Conservation (phyloP, 2,113 vertebrate genomes). For the Tragelaphus buxtoni region DNA sequence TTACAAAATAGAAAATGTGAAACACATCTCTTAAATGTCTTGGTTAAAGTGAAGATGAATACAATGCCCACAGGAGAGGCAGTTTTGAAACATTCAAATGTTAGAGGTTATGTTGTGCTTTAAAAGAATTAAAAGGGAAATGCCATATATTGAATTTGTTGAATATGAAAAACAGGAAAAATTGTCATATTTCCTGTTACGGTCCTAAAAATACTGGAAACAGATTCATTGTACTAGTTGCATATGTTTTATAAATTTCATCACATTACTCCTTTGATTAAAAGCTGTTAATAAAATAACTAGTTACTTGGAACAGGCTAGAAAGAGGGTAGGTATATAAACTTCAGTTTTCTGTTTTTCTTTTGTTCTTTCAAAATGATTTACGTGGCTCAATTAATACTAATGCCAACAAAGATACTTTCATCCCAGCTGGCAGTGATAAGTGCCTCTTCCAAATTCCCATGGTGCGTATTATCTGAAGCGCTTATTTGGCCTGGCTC, state of each 20-base stretch:
- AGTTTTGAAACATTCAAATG: constrained; percentile 12
- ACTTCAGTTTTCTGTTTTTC: neutral
- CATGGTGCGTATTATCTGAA: neutral
- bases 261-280: constrained; percentile 36
- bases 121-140: constrained; percentile 52
- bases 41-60: neutral
- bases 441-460: neutral
- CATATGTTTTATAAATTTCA: constrained; percentile 56
- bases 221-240: constrained; percentile 42
- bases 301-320: constrained; percentile 12
- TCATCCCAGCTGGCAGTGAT: neutral
- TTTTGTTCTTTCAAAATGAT: constrained; percentile 40
- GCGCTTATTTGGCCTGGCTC: neutral
- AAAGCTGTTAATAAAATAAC: constrained; percentile 32
- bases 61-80: neutral
- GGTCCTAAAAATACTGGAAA: constrained; percentile 56
- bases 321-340: neutral
- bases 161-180: constrained; percentile 66
- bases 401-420: constrained; percentile 22
- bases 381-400: neutral
- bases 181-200: constrained; percentile 58
- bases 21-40: neutral
- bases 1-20: constrained; percentile 17
- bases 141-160: constrained; percentile 31
- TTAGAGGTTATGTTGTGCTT: constrained; percentile 15